Evolutionary conservation across 2,797 vertebrate species (phyloP).

Genomic region (Argentina silus): DNA sequence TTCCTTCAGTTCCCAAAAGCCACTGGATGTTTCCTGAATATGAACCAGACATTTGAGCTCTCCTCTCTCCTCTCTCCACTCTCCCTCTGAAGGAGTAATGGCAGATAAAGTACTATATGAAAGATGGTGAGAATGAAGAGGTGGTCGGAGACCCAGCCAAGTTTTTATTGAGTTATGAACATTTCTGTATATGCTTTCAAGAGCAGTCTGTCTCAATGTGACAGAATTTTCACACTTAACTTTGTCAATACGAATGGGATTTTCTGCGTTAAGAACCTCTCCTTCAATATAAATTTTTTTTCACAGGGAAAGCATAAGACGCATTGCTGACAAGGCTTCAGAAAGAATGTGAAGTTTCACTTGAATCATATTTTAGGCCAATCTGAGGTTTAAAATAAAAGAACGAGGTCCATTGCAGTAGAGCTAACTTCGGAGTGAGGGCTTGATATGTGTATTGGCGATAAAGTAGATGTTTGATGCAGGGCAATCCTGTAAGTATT

Average conservation of each 20-base stretch:
- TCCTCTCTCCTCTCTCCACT: conserved; percentile 32
- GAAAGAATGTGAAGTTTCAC: conserved; percentile 13
- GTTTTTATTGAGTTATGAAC: conserved; percentile 66
- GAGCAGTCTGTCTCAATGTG: conserved; percentile 54
- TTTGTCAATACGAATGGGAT: conserved; percentile 58
- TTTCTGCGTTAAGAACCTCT: conserved; percentile 53
- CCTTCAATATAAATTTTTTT: conserved; percentile 35
- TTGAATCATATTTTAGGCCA: conserved; percentile 20
- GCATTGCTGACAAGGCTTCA: conserved; percentile 13
- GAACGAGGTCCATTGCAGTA: too few relatives aligned
- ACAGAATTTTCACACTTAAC: conserved; percentile 58
- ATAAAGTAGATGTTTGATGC: too few relatives aligned
- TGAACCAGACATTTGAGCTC: conserved; percentile 53
- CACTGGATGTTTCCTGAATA: conserved; percentile 44
- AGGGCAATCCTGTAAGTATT: conserved; percentile 10
- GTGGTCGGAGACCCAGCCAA: conserved; percentile 59
- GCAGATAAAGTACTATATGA: conserved; percentile 59
- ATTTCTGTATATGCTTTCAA: conserved; percentile 56
- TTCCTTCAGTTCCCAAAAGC: conserved; percentile 1
- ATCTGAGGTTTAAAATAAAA: too few relatives aligned
- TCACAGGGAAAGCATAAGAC: conserved; percentile 1
- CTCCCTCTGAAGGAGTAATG: conserved; percentile 44
- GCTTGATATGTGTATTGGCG: too few relatives aligned
- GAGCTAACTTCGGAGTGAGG: too few relatives aligned
- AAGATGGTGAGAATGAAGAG: conserved; percentile 54